Base-by-base conservation (phyloP, 2,888 invertebrate genomes). In the Melieria omissa region DNA sequence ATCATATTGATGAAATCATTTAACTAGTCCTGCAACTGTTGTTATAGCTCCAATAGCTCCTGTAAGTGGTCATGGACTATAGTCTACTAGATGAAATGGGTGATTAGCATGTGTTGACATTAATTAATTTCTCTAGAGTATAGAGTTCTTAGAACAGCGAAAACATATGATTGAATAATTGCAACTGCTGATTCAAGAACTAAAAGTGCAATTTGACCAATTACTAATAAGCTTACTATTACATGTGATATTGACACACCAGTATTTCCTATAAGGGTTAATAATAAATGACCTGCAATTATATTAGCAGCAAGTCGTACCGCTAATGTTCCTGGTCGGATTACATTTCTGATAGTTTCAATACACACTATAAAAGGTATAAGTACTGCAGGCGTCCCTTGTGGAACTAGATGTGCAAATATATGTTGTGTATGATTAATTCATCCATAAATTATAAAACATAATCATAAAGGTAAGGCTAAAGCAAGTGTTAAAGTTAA, bases 281-380 rank as follows among this genome's bases (percentile, higher is more conserved):
- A 85, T 82, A 93, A 78, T 86, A 93, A 82, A 84, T 93, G 92
- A 0, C 92, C 92, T 1, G 93, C 92, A 88, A 92, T 92, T 90
- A 93, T 92, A 88, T 93, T 93, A n/a, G 93, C 93, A 5, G 91
- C 89, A 88, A 93, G 82, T 76, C 93, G 92, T 72, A 93, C 89
- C 0, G 91, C 90, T 88, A 93, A 86, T 4, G 93, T 93, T 84
- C 89, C 88, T 0, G 92, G 92, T 10, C 92, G 92, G 86, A 93
- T 92, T 77, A 92, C 79, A 88, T 92, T 92, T 80, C 92, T 93
- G 87, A 92, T 90, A 52, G 91, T 89, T 91, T 93, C 93, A 89
- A 93, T 92, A 86, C 91, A 84, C 7, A 93, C 92, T 89, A 93
- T 92, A 88, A 93, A 92, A 45, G 91, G 91, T 88, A 92, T 92